Evolutionary conservation across 2,797 vertebrate species (phyloP).

Genomic region (Myoxocephalus aenaeus): DNA sequence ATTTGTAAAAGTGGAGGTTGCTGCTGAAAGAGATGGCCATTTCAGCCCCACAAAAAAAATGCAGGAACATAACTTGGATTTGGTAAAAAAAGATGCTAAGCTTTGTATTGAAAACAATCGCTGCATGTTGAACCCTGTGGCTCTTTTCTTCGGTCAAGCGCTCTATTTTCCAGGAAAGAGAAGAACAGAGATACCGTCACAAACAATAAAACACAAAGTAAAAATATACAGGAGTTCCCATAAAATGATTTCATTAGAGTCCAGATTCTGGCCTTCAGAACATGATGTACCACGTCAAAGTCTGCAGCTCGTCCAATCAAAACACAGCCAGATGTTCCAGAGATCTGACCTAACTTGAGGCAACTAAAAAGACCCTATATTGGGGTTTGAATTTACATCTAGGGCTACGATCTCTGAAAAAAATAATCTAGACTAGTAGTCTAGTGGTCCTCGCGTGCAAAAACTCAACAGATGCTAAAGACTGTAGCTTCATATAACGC

Average conservation of each 20-base stretch:
- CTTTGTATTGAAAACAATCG: conserved; percentile 28
- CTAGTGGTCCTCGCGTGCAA: background rate
- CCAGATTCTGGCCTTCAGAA: conserved; percentile 52
- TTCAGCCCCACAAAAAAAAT: background rate
- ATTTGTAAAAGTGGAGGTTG: background rate
- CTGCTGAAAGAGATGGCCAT: background rate
- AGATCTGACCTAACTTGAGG: conserved; percentile 36
- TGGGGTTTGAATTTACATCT: conserved; percentile 25
- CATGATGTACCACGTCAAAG: conserved; percentile 60
- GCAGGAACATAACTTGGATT: conserved; percentile 7
- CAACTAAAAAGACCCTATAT: conserved; percentile 35
- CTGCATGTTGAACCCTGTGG: conserved; percentile 11
- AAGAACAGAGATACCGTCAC: conserved; percentile 57
- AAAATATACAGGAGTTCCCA: conserved; percentile 65
- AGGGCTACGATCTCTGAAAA: background rate
- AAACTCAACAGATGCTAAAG: conserved; percentile 8
- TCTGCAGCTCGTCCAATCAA: conserved; percentile 64
- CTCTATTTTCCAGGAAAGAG: conserved; percentile 51
- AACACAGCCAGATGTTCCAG: conserved; percentile 75
- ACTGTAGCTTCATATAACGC: background rate
- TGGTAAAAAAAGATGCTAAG: background rate
- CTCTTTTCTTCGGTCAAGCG: conserved; percentile 12
- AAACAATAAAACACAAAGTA: conserved; percentile 65
- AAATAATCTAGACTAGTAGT: background rate
- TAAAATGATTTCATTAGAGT: conserved; percentile 68